Conservation (phyloP, 1,140 invertebrate species). For the Conus betulinus region DNA sequence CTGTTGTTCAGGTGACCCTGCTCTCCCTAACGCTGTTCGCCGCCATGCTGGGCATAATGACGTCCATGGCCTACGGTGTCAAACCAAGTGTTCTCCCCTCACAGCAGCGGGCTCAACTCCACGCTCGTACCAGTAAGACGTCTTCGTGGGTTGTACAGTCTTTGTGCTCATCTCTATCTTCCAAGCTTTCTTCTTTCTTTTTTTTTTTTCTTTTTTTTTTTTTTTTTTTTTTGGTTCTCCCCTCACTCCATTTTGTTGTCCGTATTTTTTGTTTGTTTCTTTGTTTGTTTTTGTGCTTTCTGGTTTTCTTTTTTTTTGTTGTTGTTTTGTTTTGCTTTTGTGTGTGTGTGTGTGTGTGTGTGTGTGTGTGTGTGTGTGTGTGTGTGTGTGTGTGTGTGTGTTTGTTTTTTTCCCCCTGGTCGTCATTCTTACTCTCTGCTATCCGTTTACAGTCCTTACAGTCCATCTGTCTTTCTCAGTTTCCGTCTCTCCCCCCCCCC, state of each 20-base stretch:
- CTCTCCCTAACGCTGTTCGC: conserved; percentile 61
- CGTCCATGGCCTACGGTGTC: conserved; percentile 64
- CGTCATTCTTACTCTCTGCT: too few relatives aligned
- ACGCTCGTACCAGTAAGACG: background rate
- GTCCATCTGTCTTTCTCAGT: too few relatives aligned
- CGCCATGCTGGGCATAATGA: conserved; percentile 63
- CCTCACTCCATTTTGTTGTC: background rate
- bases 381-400: background rate
- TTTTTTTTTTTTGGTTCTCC: too few relatives aligned
- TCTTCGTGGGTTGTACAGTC: background rate
- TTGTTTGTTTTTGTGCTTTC: background rate
- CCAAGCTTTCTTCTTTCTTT: too few relatives aligned
- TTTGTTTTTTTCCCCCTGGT: background rate
- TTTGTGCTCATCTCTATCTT: too few relatives aligned
- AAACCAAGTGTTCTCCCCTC: conserved; percentile 47
- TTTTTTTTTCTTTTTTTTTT: too few relatives aligned
- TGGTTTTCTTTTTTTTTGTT: too few relatives aligned
- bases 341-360: background rate
- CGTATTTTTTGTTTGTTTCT: background rate
- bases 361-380: conserved; percentile 2
- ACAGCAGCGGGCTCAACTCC: conserved; percentile 1
- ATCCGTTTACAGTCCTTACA: too few relatives aligned
- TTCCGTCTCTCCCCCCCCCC: too few relatives aligned
- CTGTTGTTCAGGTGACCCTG: conserved; percentile 55
- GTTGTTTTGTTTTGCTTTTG: too few relatives aligned